These are phyloP conservation scores for Martes martes DNA, from an alignment of 2,113 vertebrate species.

Conservation along the genomic window DNA sequence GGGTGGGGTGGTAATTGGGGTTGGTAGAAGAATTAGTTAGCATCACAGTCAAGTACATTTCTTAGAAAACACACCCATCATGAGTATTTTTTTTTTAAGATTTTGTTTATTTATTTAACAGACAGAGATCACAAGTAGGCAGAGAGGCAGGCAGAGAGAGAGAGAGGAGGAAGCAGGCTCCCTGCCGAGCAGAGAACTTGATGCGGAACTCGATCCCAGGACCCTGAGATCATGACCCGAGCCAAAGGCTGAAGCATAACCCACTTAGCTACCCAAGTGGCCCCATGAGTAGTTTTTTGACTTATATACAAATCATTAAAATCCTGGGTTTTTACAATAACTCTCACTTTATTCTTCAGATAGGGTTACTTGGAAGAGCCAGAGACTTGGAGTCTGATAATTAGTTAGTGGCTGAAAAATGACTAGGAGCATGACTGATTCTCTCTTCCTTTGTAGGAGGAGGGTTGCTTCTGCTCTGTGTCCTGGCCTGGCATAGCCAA, in stretches of 20 bases:
- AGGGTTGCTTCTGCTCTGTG: background rate
- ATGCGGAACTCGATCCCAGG: no score
- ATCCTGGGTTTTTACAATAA: background rate
- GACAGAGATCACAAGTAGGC: no score
- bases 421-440: background rate
- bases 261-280: no score
- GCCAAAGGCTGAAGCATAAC: no score
- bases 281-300: background rate
- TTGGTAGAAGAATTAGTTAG: background rate
- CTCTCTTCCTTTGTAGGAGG: background rate
- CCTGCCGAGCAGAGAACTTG: no score
- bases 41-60: background rate
- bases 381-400: background rate
- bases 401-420: background rate
- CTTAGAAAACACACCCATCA: background rate
- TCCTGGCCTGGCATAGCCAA: background rate
- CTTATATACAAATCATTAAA: background rate
- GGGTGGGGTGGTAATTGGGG: background rate
- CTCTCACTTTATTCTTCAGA: background rate
- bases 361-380: background rate
- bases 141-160: no score
- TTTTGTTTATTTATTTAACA: no score
- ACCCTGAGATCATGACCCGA: no score
- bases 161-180: no score
- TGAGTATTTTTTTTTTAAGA: background rate